Evolutionary conservation across 1,140 invertebrate species (phyloP).

Genomic region (Laodelphax striatellus): DNA sequence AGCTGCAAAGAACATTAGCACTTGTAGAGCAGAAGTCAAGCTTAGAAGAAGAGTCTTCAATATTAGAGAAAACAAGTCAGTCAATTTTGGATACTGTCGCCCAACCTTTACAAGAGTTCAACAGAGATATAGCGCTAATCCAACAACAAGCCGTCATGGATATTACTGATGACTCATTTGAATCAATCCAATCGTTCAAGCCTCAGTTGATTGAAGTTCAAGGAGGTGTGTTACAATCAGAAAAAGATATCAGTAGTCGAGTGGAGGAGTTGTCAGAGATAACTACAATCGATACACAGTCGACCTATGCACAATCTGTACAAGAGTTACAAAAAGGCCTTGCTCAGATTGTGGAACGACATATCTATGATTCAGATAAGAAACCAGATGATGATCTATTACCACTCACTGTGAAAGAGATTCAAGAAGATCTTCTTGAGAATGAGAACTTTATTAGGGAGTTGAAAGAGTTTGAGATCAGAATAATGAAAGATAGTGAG

Average conservation of each 20-base stretch:
- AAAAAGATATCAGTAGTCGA: constrained; percentile 12
- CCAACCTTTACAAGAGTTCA: constrained; percentile 40
- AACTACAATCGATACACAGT: constrained; percentile 4
- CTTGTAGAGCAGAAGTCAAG: constrained; percentile 16
- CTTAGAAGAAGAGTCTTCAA: constrained; percentile 5
- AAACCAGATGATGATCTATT: background rate
- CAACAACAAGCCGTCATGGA: constrained; percentile 55
- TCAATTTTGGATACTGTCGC: constrained; percentile 22
- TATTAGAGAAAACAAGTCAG: constrained; percentile 16
- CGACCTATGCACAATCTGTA: constrained; percentile 7
- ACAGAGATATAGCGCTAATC: constrained; percentile 47
- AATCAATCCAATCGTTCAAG: constrained; percentile 13
- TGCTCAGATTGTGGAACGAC: background rate
- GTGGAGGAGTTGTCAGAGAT: constrained; percentile 14
- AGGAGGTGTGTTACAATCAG: constrained; percentile 14
- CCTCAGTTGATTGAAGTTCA: constrained; percentile 14
- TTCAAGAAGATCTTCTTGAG: constrained; percentile 7
- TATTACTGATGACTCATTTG: constrained; percentile 20
- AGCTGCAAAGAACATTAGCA: constrained; percentile 22
- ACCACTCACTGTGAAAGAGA: constrained; percentile 6
- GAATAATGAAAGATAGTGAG: background rate
- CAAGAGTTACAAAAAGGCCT: constrained; percentile 7
- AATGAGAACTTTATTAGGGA: background rate
- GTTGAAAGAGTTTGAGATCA: background rate
- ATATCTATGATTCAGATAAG: background rate